These are phyloP conservation scores for Antennarius maculatus DNA, from an alignment of 2,797 vertebrate genomes.

Conservation along the genomic window DNA sequence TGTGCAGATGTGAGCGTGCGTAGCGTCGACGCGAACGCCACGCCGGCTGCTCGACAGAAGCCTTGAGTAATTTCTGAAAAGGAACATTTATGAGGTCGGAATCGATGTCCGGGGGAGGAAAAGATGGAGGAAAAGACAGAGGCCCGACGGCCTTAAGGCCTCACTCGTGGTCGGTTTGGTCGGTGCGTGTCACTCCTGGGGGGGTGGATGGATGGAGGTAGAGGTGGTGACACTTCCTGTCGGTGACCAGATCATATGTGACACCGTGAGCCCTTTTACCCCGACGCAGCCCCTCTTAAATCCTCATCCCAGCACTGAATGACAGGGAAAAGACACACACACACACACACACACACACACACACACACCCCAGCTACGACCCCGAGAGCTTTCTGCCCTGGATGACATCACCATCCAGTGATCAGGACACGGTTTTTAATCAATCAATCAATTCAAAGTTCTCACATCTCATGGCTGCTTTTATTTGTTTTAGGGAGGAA, in stretches of 20 bases:
- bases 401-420: slow-evolving; percentile 9
- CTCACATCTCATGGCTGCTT: no score
- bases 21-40: slow-evolving; percentile 26
- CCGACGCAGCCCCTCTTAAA: slow-evolving; percentile 61
- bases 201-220: slow-evolving; percentile 44
- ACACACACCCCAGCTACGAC: slow-evolving; percentile 33
- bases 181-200: slow-evolving; percentile 23
- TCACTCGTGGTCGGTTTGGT: slow-evolving; percentile 53
- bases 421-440: no score
- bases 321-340: slow-evolving; percentile 61
- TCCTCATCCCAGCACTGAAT: slow-evolving; percentile 63
- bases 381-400: slow-evolving; percentile 6
- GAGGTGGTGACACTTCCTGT: slow-evolving; percentile 78
- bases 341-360: no score
- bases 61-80: background rate
- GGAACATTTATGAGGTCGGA: background rate
- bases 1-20: slow-evolving; percentile 7
- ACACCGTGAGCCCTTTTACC: slow-evolving; percentile 74
- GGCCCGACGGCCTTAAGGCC: slow-evolving; percentile 56
- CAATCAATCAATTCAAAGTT: no score
- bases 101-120: slow-evolving; percentile 25
- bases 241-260: slow-evolving; percentile 77
- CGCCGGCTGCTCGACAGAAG: slow-evolving; percentile 34
- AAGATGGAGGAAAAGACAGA: slow-evolving; percentile 42
- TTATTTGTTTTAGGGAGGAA: no score